Evolutionary conservation across 2,888 invertebrate species (phyloP), one percentile per base, ranked within the genome.

Genomic region (Aspidapion aeneum): DNA sequence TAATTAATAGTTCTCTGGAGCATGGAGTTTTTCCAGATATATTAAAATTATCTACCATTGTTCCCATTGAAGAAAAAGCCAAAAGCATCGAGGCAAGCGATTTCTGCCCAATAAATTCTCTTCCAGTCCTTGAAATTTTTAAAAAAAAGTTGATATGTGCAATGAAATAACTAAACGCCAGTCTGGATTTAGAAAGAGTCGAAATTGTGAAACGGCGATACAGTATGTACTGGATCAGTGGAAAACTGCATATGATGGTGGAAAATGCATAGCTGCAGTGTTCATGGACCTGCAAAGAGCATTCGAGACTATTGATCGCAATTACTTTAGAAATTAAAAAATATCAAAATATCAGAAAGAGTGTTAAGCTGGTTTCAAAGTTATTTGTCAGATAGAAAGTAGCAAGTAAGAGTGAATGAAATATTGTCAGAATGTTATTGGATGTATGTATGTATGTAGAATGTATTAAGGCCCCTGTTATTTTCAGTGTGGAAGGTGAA

Each of bases 221-320:
- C 57, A 57, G 35, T 57, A 12, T 57, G 35, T 58, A 19, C n/a
- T 58, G 58, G 17, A 58, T 35, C 19, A 58, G 35, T 35, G 58
- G 58, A 58, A 58, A 49, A 35, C 35, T 12, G 3, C 35, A 35
- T 35, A 35, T 35, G 35, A 12, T 12, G 12, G 12, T 35, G 35
- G 12, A 7, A 35, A 35, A 35, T 35, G 35, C 35, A 35, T 12
- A 3, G 12, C 12, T 7, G 35, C 35, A 35, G 35, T 35, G 3
- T 35, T 35, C 12, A 3, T 35, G 12, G 35, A 35, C 35, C 35
- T 35, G 12, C 35, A 35, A 35, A 3, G 35, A 12, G 35, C 35
- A 12, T 35, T 35, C 12, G 35, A 35, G 35, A 35, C 35, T 12
- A 35, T 35, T 7, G 35, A 35, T 35, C 35, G 35, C 3, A 35